Percentiles rank a stretch among this genome's conserved stretches.
Conservation (phyloP, 1,140 invertebrate species). For the Drosophila eugracilis region DNA sequence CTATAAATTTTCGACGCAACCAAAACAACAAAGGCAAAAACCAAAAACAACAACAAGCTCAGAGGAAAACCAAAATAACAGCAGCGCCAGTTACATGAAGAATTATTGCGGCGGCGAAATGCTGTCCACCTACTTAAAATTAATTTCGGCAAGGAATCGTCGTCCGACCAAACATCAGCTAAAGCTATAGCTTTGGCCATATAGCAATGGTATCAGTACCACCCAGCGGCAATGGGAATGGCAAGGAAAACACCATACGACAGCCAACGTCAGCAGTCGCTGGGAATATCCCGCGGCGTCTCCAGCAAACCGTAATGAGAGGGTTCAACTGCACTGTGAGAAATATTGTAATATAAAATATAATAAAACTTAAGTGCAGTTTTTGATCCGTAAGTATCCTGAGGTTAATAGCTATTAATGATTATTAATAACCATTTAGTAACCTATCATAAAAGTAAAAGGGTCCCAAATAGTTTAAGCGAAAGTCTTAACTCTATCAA, state of each 20-base stretch:
- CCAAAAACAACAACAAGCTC: slow-evolving; percentile 20
- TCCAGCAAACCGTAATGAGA: slow-evolving; percentile 39
- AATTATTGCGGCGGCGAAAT: slow-evolving; percentile 79
- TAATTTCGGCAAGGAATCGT: slow-evolving; percentile 68
- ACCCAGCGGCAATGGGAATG: slow-evolving; percentile 18
- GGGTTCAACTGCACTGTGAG: slow-evolving; percentile 24
- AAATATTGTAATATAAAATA: neutral
- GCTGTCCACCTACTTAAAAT: slow-evolving; percentile 83
- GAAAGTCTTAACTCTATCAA: too few relatives aligned
- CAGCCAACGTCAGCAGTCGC: slow-evolving; percentile 33
- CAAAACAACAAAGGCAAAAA: slow-evolving; percentile 35
- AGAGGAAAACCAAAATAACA: slow-evolving; percentile 44
- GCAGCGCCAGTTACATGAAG: slow-evolving; percentile 72
- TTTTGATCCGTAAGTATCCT: too few relatives aligned
- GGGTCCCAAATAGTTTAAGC: too few relatives aligned
- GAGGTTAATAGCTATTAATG: too few relatives aligned
- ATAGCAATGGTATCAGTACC: slow-evolving; percentile 21
- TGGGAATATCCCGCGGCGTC: slow-evolving; percentile 65
- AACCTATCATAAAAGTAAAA: too few relatives aligned
- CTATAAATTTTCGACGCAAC: slow-evolving; percentile 73
- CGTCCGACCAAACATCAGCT: slow-evolving; percentile 28
- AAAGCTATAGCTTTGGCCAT: neutral
- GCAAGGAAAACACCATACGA: slow-evolving; percentile 2
- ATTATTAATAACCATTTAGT: too few relatives aligned
- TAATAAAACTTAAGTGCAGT: too few relatives aligned